phyloP scores from a whole-genome alignment of 1,140 invertebrate genomes.

The Odontomachus brunneus region DNA sequence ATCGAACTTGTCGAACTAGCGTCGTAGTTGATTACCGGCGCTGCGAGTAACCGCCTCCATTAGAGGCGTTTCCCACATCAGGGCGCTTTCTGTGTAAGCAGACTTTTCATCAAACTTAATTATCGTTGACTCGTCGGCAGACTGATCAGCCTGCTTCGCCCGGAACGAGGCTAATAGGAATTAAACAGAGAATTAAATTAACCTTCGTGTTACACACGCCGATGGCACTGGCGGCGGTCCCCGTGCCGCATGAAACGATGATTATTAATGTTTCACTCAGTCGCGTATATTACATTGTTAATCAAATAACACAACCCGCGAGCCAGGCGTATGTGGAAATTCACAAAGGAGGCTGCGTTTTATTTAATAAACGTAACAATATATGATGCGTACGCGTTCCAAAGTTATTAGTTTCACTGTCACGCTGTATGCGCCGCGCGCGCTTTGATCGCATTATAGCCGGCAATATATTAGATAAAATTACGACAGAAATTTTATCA shows the following conservation, averaged over 20 bases:
- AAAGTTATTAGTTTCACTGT: constrained; percentile 58
- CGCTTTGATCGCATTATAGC: constrained; percentile 57
- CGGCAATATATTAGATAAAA: constrained; percentile 58
- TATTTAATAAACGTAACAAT: constrained; percentile 62
- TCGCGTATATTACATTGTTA: constrained; percentile 65
- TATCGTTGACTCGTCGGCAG: constrained; percentile 69
- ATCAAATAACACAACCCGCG: constrained; percentile 60
- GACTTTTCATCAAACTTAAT: constrained; percentile 76
- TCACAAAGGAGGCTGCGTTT: constrained; percentile 60
- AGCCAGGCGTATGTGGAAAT: constrained; percentile 19
- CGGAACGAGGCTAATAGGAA: constrained; percentile 73
- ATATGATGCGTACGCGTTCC: constrained; percentile 42
- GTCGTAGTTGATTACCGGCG: constrained; percentile 72
- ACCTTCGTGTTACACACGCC: constrained; percentile 64
- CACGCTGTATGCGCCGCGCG: constrained; percentile 10
- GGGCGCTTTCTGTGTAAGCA: constrained; percentile 62
- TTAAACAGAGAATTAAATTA: constrained; percentile 75
- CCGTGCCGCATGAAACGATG: constrained; percentile 33
- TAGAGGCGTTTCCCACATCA: constrained; percentile 61
- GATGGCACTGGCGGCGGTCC: constrained; percentile 37
- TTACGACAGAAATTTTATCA: constrained; percentile 56
- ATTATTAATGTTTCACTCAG: constrained; percentile 72
- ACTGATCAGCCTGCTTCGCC: constrained; percentile 71
- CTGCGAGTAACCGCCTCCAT: constrained; percentile 70
- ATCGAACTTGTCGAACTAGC: constrained; percentile 72